Conservation (phyloP, 1,140 invertebrate genomes). For the Cheumatopsyche charites region DNA sequence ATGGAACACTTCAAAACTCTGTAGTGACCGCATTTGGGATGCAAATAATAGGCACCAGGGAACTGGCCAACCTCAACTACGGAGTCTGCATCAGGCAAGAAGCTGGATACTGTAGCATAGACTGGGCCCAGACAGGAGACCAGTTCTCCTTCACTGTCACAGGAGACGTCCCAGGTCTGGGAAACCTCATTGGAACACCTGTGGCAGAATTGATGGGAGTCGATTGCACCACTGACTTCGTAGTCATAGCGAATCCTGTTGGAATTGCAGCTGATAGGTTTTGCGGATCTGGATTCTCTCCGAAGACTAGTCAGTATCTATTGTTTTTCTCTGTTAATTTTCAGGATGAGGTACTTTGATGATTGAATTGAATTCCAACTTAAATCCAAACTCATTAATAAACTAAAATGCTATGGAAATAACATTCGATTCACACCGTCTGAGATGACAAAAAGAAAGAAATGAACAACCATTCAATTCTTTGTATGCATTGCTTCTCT, state of each 20-base stretch:
- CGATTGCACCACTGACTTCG: slow-evolving; percentile 72
- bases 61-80: slow-evolving; percentile 71
- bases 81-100: slow-evolving; percentile 67
- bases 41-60: slow-evolving; percentile 60
- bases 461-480: too few relatives aligned
- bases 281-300: slow-evolving; percentile 72
- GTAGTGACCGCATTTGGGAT: slow-evolving; percentile 18
- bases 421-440: too few relatives aligned
- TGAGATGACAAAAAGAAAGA: too few relatives aligned
- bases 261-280: slow-evolving; percentile 67
- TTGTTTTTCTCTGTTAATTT: too few relatives aligned
- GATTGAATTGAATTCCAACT: too few relatives aligned
- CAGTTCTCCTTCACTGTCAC: slow-evolving; percentile 72
- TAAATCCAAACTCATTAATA: too few relatives aligned
- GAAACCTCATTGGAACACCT: slow-evolving; percentile 60
- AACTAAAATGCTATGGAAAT: too few relatives aligned
- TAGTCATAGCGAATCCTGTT: slow-evolving; percentile 73
- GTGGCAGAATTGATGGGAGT: slow-evolving; percentile 61
- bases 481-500: too few relatives aligned
- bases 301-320: slow-evolving; percentile 66
- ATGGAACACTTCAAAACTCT: slow-evolving; percentile 65
- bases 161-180: slow-evolving; percentile 67
- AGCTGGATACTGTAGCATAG: slow-evolving; percentile 65
- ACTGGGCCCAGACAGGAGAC: slow-evolving; percentile 62
- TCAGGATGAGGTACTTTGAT: too few relatives aligned